A percentile compares a stretch with the other conserved stretches of the same genome.
These are phyloP conservation scores for Chironomus tepperi DNA, from an alignment of 1,140 invertebrate species.

Conservation along the genomic window DNA sequence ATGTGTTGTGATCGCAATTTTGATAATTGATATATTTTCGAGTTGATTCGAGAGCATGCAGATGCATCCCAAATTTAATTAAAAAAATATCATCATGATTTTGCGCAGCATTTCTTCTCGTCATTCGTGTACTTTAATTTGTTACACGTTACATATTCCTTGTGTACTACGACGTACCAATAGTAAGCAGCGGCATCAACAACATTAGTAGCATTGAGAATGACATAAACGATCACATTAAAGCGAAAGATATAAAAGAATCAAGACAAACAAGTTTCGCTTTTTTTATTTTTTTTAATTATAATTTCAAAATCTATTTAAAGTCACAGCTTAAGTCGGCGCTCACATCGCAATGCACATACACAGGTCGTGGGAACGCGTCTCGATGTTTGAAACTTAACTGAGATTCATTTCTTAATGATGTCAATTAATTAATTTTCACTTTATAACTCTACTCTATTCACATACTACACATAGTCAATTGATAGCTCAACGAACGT, in stretches of 20 bases:
- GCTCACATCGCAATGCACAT: not conserved
- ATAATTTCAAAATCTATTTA: constrained; percentile 15
- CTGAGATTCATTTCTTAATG: constrained; percentile 13
- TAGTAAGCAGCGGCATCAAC: not conserved
- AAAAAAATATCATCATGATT: not conserved
- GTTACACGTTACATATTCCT: not conserved
- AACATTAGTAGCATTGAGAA: not conserved
- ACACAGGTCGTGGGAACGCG: not conserved
- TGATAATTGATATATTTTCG: not conserved
- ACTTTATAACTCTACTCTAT: not conserved
- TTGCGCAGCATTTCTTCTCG: not conserved
- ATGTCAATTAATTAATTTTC: constrained; percentile 14
- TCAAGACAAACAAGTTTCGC: constrained; percentile 4
- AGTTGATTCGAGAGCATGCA: not conserved
- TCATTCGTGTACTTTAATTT: not conserved
- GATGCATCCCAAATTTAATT: constrained; percentile 7
- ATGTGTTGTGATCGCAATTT: not conserved
- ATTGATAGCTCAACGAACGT: not conserved
- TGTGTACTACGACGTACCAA: no score
- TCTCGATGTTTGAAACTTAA: not conserved
- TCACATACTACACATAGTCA: not conserved
- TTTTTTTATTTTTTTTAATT: not conserved
- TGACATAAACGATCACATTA: not conserved
- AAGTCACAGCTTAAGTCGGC: not conserved
- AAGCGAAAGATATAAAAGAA: not conserved